Percentiles rank a stretch among this genome's conserved stretches.
phyloP scores from a whole-genome alignment of 2,888 invertebrate genomes.

The Scrobipalpa atriplicella region DNA sequence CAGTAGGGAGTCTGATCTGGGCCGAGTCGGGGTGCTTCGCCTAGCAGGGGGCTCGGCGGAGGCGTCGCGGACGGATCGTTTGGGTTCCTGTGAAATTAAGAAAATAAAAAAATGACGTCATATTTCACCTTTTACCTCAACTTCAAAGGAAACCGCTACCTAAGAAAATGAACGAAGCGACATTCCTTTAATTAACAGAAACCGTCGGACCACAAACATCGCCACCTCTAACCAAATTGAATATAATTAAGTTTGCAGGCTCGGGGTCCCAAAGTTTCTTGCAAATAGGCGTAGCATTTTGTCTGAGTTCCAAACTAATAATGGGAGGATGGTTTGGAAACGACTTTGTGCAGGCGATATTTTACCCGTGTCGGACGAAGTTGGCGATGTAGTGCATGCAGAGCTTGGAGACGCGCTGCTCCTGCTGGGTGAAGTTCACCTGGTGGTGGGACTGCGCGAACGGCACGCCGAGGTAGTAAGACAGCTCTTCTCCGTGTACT shows the following conservation, averaged over 20 bases:
- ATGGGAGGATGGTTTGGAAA: background rate
- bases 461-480: conserved; percentile 92
- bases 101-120: no score
- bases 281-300: conserved; percentile 4
- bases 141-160: conserved; percentile 4
- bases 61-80: conserved; percentile 82
- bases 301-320: conserved; percentile 3
- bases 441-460: conserved; percentile 84
- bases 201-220: conserved; percentile 1
- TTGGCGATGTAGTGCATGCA: conserved; percentile 94
- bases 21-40: conserved; percentile 68
- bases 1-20: conserved; percentile 87
- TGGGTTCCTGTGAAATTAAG: conserved; percentile 83
- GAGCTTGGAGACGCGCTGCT: conserved; percentile 89
- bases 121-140: no score
- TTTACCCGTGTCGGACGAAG: conserved; percentile 94
- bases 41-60: conserved; percentile 79
- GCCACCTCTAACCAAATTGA: conserved; percentile 1
- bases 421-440: conserved; percentile 90
- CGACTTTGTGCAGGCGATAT: conserved; percentile 18
- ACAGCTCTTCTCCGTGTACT: conserved; percentile 93
- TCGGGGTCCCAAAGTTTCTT: conserved; percentile 3
- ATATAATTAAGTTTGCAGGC: conserved; percentile 6
- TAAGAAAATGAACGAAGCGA: background rate
- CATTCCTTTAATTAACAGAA: conserved; percentile 9